These are phyloP conservation scores for Drosophila siamana DNA, from an alignment of 2,888 invertebrate species.

Conservation along the genomic window DNA sequence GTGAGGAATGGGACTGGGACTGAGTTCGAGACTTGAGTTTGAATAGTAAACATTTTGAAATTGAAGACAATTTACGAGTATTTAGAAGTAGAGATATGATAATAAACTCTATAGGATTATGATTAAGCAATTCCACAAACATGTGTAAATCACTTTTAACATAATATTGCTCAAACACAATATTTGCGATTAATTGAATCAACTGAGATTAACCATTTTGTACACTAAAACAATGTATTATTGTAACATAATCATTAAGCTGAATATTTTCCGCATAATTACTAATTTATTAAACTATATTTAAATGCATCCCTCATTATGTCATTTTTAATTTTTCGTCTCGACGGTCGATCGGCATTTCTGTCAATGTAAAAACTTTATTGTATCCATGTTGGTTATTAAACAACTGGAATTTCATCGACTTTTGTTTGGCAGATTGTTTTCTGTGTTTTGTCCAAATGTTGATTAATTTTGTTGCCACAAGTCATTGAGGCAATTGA, in stretches of 20 bases:
- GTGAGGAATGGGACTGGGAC: neutral
- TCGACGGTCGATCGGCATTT: too few relatives aligned
- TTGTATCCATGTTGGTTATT: neutral
- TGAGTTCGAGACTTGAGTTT: conserved; percentile 14
- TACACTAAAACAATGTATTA: too few relatives aligned
- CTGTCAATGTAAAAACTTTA: neutral
- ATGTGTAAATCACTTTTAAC: neutral
- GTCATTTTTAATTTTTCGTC: neutral
- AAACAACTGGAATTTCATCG: neutral
- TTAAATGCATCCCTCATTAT: too few relatives aligned
- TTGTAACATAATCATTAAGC: too few relatives aligned
- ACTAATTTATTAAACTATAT: too few relatives aligned
- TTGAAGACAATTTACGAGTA: conserved; percentile 27
- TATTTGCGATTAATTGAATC: too few relatives aligned
- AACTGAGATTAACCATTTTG: too few relatives aligned
- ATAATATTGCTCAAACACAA: too few relatives aligned
- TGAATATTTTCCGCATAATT: too few relatives aligned
- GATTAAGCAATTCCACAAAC: neutral
- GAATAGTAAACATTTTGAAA: conserved; percentile 54
- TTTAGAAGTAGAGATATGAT: neutral
- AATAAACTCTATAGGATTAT: neutral
- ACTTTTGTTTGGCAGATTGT: neutral
- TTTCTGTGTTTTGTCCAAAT: conserved; percentile 49
- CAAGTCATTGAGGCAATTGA: conserved; percentile 78
- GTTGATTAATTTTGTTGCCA: conserved; percentile 80